Conservation (phyloP, 2,113 vertebrate genomes). For the Larimichthys polyactis region DNA sequence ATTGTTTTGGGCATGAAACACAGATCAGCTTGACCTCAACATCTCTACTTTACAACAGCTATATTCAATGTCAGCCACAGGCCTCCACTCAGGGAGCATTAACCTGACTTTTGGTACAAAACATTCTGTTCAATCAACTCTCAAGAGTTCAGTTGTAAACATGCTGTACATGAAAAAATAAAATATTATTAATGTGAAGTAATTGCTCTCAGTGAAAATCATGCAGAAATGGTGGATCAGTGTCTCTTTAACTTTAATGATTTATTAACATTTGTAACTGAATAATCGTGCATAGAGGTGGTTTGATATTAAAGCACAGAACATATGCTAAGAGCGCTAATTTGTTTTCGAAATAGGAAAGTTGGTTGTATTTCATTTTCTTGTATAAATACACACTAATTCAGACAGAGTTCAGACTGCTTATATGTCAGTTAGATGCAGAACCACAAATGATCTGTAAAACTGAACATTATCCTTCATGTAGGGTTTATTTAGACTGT, state of each 20-base stretch:
- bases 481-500: too few relatives aligned
- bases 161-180: background rate
- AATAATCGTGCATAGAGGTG: background rate
- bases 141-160: background rate
- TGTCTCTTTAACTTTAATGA: background rate
- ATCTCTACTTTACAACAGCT: background rate
- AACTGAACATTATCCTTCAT: background rate
- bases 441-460: background rate
- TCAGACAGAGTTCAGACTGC: background rate
- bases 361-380: background rate
- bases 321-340: background rate
- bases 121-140: background rate
- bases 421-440: too few relatives aligned
- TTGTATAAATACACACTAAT: background rate
- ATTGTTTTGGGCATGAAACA: too few relatives aligned
- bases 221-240: background rate
- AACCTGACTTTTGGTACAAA: background rate
- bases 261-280: background rate
- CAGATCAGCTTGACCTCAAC: too few relatives aligned
- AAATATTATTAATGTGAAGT: background rate
- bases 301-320: background rate
- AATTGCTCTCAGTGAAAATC: background rate
- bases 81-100: background rate
- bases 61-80: background rate
- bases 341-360: too few relatives aligned